A percentile compares a stretch with the other conserved stretches of the same genome.
Evolutionary conservation across 1,140 invertebrate species (phyloP).

Genomic region (Agraylea sexmaculata): DNA sequence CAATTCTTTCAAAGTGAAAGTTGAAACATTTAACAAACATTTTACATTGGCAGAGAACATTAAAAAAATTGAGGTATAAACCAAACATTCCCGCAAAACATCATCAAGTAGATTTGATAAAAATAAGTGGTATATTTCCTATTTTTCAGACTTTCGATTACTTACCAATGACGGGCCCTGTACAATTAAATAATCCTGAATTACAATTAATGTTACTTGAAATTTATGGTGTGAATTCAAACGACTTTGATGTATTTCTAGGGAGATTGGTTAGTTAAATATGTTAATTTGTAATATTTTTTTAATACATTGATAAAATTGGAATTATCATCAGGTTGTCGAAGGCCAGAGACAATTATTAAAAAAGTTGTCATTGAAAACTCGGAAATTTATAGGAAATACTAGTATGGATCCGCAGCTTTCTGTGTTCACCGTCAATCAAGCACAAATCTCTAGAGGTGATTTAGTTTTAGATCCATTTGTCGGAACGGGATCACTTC

Average conservation of each 20-base stretch:
- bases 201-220: slow-evolving; percentile 70
- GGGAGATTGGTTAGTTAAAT: slow-evolving; percentile 67
- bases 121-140: no score
- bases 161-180: slow-evolving; percentile 65
- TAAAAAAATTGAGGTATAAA: slow-evolving; percentile 72
- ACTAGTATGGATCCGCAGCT: slow-evolving; percentile 94
- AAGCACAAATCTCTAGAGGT: slow-evolving; percentile 61
- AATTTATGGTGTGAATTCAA: slow-evolving; percentile 73
- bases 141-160: slow-evolving; percentile 61
- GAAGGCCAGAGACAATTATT: slow-evolving; percentile 74
- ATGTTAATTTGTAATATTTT: slow-evolving; percentile 15
- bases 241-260: slow-evolving; percentile 65
- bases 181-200: slow-evolving; percentile 75
- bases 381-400: slow-evolving; percentile 89
- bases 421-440: slow-evolving; percentile 88
- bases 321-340: slow-evolving; percentile 64
- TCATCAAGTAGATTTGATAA: no score
- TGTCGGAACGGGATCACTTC: slow-evolving; percentile 86
- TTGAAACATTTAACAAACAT: slow-evolving; percentile 82
- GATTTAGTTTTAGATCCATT: slow-evolving; percentile 87
- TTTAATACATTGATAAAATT: slow-evolving; percentile 72
- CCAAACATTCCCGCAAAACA: no score
- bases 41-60: slow-evolving; percentile 68
- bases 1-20: slow-evolving; percentile 66
- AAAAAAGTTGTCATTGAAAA: slow-evolving; percentile 70